Evolutionary conservation across 2,797 vertebrate genomes (phyloP).

Genomic region (Cercopithecus petaurista): DNA sequence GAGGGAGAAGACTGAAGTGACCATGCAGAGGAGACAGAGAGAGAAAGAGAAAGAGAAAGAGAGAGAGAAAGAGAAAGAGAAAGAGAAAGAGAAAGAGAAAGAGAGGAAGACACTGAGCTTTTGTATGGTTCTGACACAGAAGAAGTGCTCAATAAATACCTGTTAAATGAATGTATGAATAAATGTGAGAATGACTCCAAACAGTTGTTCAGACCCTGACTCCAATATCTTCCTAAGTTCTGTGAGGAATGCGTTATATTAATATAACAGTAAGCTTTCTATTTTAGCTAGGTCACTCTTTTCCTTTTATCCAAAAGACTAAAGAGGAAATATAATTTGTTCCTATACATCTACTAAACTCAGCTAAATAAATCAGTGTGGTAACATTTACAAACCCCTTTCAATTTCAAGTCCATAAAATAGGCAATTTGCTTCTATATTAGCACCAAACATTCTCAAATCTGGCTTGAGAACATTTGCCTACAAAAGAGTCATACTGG

Average conservation of each 20-base stretch:
- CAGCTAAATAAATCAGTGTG: slow-evolving; percentile 56
- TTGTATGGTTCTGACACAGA: not conserved
- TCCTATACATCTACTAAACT: slow-evolving; percentile 30
- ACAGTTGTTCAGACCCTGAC: not conserved
- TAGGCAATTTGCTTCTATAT: slow-evolving; percentile 36
- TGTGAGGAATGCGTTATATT: not conserved
- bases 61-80: not conserved
- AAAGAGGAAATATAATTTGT: slow-evolving; percentile 45
- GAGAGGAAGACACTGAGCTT: not conserved
- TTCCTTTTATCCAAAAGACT: not conserved
- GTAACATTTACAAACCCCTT: slow-evolving; percentile 71
- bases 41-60: no score
- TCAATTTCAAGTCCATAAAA: slow-evolving; percentile 55
- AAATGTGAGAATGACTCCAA: not conserved
- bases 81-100: not conserved
- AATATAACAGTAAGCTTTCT: not conserved
- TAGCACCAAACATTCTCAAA: slow-evolving; percentile 41
- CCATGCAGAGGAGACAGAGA: not conserved
- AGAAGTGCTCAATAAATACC: not conserved
- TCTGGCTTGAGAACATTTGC: not conserved
- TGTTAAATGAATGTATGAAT: not conserved
- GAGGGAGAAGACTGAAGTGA: not conserved
- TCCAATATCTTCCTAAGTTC: not conserved
- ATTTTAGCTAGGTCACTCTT: not conserved
- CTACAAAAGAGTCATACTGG: not conserved